Evolutionary conservation across 2,797 vertebrate species (phyloP), one percentile per base, ranked within the genome.

Genomic region (Malurus leucopterus): DNA sequence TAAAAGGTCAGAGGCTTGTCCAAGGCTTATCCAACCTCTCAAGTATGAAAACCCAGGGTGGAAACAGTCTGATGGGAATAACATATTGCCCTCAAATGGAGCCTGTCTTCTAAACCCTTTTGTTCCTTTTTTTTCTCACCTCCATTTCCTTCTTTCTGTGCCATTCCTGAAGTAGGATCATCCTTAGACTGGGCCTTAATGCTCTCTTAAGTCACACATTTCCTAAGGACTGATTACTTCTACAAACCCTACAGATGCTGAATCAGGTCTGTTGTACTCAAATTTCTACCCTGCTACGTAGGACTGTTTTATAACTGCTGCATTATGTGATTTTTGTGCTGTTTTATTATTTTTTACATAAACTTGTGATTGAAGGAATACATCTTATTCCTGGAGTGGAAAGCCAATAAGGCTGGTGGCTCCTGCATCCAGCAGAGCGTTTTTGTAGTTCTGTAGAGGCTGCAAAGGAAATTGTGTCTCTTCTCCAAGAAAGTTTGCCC

Each of bases 381-480:
- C 3, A 4, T 86, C 58, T 82, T 74, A 71, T 49, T 89, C 40
- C 54, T 74, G 68, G 36, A 84, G 44, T 59, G 55, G 58, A 89
- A 93, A 94, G 68, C 50, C 83, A 93, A 62, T 92, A 93, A 84
- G 68, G 59, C 64, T 88, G 58, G 83, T 88, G 50, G 34, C 51
- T 88, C 36, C 80, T 79, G 68, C 24, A 67, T 93, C 67, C 90
- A 93, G 70, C 74, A 89, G 47, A 73, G 47, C 6, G 0, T 79
- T 91, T 94, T 86, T 93, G 89, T 89, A 86, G 84, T 84, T 86
- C 74, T 91, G 71, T 59, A 76, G 87, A 88, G 68, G 83, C 80
- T 84, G 82, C 68, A 92, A 61, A 94, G 89, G 83, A 95, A 94
- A 89, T 90, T 91, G 76, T 94, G 71, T 91, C 85, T 92, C 44